These are phyloP conservation scores for Syrista parreyssii DNA, from an alignment of 2,888 invertebrate genomes.

Conservation along the genomic window DNA sequence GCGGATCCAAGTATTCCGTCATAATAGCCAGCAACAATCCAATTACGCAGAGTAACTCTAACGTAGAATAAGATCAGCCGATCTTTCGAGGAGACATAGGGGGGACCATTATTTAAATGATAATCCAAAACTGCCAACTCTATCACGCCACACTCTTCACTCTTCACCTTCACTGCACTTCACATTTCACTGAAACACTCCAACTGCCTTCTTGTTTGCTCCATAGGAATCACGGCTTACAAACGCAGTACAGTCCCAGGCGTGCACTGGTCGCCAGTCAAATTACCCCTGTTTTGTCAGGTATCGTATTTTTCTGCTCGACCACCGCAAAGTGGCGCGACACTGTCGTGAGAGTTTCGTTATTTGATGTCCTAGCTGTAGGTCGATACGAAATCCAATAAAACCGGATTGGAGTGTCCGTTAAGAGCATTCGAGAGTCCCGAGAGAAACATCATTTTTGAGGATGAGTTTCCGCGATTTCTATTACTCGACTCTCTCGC, in stretches of 20 bases:
- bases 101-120: neutral
- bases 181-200: neutral
- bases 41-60: neutral
- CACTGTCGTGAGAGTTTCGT: neutral
- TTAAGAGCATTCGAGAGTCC: neutral
- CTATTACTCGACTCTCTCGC: neutral
- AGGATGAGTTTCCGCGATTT: neutral
- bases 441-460: neutral
- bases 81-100: neutral
- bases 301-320: neutral
- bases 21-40: conserved; percentile 50
- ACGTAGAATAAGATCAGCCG: neutral
- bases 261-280: neutral
- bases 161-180: neutral
- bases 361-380: neutral
- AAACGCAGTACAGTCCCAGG: neutral
- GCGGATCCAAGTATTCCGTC: conserved; percentile 69
- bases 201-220: too few species aligned
- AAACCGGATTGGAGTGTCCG: neutral
- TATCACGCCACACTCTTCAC: neutral
- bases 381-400: neutral
- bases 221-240: neutral
- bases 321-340: neutral
- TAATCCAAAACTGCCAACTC: neutral
- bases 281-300: neutral